Percentiles rank a stretch among this genome's conserved stretches.
Evolutionary conservation across 2,888 invertebrate genomes (phyloP).

Genomic region (Platerodrilus igneus): DNA sequence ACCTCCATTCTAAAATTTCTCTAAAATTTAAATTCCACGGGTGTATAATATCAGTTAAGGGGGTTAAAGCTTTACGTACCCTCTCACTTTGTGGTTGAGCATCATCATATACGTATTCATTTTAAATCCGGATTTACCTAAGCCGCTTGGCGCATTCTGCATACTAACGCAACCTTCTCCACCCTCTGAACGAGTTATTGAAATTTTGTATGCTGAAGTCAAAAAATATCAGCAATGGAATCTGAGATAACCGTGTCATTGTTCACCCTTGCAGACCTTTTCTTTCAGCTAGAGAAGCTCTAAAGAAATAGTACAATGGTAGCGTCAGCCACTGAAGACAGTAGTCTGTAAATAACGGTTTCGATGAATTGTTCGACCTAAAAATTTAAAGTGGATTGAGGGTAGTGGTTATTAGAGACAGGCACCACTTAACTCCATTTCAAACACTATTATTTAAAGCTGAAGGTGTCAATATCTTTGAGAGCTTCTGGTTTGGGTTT

Average conservation of each 20-base stretch:
- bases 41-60: conserved; percentile 24
- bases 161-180: conserved; percentile 21
- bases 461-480: conserved; percentile 18
- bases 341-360: no score
- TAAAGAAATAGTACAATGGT: background rate
- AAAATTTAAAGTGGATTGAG: no score
- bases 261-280: background rate
- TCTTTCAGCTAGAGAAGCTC: conserved; percentile 4
- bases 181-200: conserved; percentile 14
- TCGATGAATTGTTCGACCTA: no score
- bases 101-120: conserved; percentile 23
- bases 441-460: conserved; percentile 18
- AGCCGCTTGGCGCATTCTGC: conserved; percentile 24
- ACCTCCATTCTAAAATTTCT: conserved; percentile 2
- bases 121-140: conserved; percentile 26
- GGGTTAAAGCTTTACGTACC: conserved; percentile 16
- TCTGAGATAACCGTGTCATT: conserved; percentile 1
- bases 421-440: conserved; percentile 15
- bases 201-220: conserved; percentile 19
- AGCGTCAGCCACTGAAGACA: conserved; percentile 2
- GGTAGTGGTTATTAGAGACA: conserved; percentile 20
- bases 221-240: conserved; percentile 17
- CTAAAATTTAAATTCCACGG: conserved; percentile 17
- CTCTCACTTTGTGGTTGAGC: conserved; percentile 21
- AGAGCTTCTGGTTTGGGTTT: conserved; percentile 4